Conservation (phyloP, 1,140 invertebrate genomes). For the Drosophila busckii region DNA sequence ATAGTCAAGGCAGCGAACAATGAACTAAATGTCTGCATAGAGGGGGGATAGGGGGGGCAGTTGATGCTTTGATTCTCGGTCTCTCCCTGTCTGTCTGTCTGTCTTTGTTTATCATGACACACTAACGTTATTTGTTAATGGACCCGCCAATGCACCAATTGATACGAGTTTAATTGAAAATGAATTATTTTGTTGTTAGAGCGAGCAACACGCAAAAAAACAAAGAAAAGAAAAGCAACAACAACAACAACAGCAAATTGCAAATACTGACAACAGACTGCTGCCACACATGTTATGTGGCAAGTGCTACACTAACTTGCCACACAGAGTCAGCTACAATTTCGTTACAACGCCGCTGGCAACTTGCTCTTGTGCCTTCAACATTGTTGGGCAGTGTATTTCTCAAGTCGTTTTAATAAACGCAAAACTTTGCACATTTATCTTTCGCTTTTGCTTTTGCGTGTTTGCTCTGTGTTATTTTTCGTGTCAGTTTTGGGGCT, state of each 20-base stretch:
- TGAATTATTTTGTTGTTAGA: slow-evolving; percentile 75
- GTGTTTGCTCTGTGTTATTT: slow-evolving; percentile 8
- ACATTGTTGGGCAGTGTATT: slow-evolving; percentile 7
- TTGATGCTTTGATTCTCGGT: no score
- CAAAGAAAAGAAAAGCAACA: slow-evolving; percentile 3
- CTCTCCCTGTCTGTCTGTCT: no score
- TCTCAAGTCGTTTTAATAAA: slow-evolving; percentile 3
- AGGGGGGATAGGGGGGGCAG: no score
- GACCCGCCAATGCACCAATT: slow-evolving; percentile 35
- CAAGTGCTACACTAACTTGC: no score
- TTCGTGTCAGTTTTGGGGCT: slow-evolving; percentile 29
- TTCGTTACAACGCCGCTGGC: no score
- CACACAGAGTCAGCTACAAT: no score
- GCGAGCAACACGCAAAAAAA: slow-evolving; percentile 12
- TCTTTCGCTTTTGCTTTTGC: slow-evolving; percentile 9
- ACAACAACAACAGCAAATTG: no score
- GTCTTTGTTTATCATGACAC: no score
- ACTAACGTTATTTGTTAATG: slow-evolving; percentile 40
- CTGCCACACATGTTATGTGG: no score
- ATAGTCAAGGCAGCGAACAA: no score
- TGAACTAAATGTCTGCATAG: no score
- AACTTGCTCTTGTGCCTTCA: not conserved
- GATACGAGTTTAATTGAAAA: slow-evolving; percentile 77
- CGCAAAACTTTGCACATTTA: not conserved
- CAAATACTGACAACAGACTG: no score